Percentiles rank a stretch among this genome's conserved stretches.
Conservation (phyloP, 1,140 invertebrate species). For the Drosophila neocordata region DNA sequence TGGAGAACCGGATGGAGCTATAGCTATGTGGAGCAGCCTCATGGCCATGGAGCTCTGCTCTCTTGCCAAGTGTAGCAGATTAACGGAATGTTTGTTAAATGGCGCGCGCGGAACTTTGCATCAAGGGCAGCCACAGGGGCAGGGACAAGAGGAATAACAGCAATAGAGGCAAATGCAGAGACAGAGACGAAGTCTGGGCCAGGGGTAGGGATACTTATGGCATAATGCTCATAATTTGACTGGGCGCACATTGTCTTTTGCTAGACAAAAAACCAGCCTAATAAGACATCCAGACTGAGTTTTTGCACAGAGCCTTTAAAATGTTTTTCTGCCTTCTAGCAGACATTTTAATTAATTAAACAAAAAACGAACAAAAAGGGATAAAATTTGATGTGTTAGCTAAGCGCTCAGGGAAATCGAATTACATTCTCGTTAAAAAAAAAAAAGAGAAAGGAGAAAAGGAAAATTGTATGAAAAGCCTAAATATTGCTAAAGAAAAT, state of each 20-base stretch:
- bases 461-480: slow-evolving; percentile 46
- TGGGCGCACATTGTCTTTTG: slow-evolving; percentile 15
- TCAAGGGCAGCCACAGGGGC: slow-evolving; percentile 5
- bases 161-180: background rate
- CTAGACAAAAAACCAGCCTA: slow-evolving; percentile 64
- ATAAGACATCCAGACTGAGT: slow-evolving; percentile 51
- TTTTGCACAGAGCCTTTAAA: slow-evolving; percentile 9
- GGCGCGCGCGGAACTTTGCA: slow-evolving; percentile 51
- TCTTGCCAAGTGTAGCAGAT: slow-evolving; percentile 75
- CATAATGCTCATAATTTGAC: slow-evolving; percentile 61
- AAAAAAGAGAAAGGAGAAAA: slow-evolving; percentile 5
- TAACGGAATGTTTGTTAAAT: slow-evolving; percentile 80
- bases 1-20: slow-evolving; percentile 37
- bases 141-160: background rate
- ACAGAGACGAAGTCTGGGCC: background rate
- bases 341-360: slow-evolving; percentile 71
- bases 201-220: slow-evolving; percentile 27
- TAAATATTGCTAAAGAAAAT: slow-evolving; percentile 56
- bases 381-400: slow-evolving; percentile 1
- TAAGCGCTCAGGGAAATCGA: background rate
- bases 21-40: slow-evolving; percentile 26
- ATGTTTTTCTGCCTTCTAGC: slow-evolving; percentile 27
- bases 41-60: slow-evolving; percentile 50
- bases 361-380: slow-evolving; percentile 9
- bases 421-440: background rate